Conservation (phyloP, 92 coral and sea anemone genomes). For the Hydrozoanthus gracilis region DNA sequence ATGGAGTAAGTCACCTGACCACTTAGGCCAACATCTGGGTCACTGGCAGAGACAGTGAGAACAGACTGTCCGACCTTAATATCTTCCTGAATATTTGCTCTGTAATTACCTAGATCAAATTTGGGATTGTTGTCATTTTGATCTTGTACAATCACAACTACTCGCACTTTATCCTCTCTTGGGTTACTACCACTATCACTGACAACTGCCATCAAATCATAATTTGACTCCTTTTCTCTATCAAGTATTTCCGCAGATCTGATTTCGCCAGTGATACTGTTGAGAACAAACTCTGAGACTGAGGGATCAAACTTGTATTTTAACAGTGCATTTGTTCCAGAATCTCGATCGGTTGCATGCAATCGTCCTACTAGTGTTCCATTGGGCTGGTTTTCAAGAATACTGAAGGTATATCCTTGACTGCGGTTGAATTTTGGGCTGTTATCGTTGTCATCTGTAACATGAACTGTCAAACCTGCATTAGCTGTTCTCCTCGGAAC, state of each 20-base stretch:
- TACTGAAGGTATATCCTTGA: slow-evolving; percentile 62
- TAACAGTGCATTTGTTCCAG: slow-evolving; percentile 80
- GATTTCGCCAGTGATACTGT: slow-evolving; percentile 75
- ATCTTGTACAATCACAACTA: slow-evolving; percentile 75
- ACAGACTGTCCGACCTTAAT: slow-evolving; percentile 61
- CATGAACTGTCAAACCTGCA: slow-evolving; percentile 77
- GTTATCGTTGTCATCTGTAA: slow-evolving; percentile 88
- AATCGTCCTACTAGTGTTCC: slow-evolving; percentile 81
- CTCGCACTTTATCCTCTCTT: slow-evolving; percentile 63
- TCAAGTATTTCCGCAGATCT: slow-evolving; percentile 71
- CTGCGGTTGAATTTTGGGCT: slow-evolving; percentile 70
- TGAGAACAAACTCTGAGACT: slow-evolving; percentile 68
- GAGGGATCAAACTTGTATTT: slow-evolving; percentile 71
- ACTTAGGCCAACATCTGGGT: slow-evolving; percentile 82
- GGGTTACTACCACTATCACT: slow-evolving; percentile 77
- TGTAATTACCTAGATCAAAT: slow-evolving; percentile 67
- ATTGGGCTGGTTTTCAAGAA: slow-evolving; percentile 67
- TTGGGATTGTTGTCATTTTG: slow-evolving; percentile 84
- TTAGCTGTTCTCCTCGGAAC: slow-evolving; percentile 67
- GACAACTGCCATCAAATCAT: slow-evolving; percentile 71
- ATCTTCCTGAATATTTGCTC: slow-evolving; percentile 68
- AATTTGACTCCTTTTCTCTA: slow-evolving; percentile 70
- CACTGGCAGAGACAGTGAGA: slow-evolving; percentile 75
- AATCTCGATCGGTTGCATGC: slow-evolving; percentile 81
- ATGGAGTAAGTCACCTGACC: slow-evolving; percentile 77